These are phyloP conservation scores for zebrafish (Danio rerio) DNA, from an alignment of 2,113 vertebrate genomes.

Conservation along the genomic window DNA sequence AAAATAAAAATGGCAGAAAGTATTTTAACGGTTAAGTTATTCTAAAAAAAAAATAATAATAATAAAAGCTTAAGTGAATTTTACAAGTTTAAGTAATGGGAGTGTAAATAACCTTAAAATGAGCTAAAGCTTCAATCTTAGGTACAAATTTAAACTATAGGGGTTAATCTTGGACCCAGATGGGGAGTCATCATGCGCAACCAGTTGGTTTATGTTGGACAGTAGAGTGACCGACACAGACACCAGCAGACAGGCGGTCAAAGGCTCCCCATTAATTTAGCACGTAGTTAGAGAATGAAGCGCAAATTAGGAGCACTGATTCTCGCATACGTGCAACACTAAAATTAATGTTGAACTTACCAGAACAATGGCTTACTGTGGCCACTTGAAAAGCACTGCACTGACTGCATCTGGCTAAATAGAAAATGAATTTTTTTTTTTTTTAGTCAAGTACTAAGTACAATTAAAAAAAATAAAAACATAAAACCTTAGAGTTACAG, in stretches of 20 bases:
- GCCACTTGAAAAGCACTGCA: neutral
- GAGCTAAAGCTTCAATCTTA: too few species aligned
- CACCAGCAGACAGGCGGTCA: slow-evolving; percentile 75
- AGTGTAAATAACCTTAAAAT: too few species aligned
- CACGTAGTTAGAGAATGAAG: slow-evolving; percentile 81
- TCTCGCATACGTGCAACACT: slow-evolving; percentile 57
- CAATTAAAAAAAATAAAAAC: neutral
- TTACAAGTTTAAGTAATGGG: too few species aligned
- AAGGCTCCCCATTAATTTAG: slow-evolving; percentile 80
- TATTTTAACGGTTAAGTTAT: too few species aligned
- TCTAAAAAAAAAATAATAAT: too few species aligned
- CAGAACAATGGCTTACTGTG: too few species aligned
- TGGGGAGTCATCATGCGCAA: neutral
- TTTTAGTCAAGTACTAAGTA: too few species aligned
- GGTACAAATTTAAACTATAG: neutral
- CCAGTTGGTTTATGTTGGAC: slow-evolving; percentile 70
- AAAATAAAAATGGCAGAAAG: too few species aligned
- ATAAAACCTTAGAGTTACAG: neutral
- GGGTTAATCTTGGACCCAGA: neutral
- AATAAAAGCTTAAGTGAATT: too few species aligned
- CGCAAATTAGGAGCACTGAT: slow-evolving; percentile 62
- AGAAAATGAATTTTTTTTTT: too few species aligned
- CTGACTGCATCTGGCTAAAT: neutral
- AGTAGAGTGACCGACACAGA: slow-evolving; percentile 80
- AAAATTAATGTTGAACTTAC: neutral